Conservation (phyloP, 2,113 vertebrate genomes). For the Galbula dea region DNA sequence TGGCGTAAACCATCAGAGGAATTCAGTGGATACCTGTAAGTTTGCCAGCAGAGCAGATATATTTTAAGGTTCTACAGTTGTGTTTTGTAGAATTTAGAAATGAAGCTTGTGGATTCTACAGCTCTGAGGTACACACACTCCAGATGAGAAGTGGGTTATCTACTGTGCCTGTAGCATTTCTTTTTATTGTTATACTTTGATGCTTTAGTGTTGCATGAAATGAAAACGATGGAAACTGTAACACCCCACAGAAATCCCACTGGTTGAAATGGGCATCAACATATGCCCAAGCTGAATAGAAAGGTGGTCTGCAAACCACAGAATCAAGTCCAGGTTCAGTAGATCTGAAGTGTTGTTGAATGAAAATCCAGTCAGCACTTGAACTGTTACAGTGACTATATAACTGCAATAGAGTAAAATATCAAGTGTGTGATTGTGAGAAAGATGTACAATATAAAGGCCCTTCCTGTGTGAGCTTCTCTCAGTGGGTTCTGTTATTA, state of each 20-base stretch:
- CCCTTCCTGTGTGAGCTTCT: not conserved
- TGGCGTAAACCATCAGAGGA: conserved; percentile 84
- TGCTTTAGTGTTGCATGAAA: not conserved
- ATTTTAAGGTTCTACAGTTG: not conserved
- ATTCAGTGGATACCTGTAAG: conserved; percentile 87
- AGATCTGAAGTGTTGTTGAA: not conserved
- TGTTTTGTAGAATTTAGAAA: not conserved
- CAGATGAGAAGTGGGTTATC: not conserved
- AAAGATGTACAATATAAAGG: not conserved
- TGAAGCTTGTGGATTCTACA: not conserved
- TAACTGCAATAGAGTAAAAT: not conserved
- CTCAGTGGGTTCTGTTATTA: not conserved
- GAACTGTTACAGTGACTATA: not conserved
- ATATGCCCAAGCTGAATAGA: not conserved
- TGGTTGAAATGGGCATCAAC: not conserved
- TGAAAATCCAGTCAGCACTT: not conserved
- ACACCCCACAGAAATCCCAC: not conserved
- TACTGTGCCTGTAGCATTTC: not conserved
- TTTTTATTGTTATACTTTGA: not conserved
- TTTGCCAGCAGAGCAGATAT: not conserved
- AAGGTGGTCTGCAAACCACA: not conserved
- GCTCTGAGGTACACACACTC: not conserved
- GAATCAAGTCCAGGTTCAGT: not conserved
- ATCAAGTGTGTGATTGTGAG: not conserved
- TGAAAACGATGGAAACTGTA: not conserved